Percentiles rank a stretch among this genome's conserved stretches.
Conservation (phyloP, 2,113 vertebrate species). For the Nansenia antarctica region DNA sequence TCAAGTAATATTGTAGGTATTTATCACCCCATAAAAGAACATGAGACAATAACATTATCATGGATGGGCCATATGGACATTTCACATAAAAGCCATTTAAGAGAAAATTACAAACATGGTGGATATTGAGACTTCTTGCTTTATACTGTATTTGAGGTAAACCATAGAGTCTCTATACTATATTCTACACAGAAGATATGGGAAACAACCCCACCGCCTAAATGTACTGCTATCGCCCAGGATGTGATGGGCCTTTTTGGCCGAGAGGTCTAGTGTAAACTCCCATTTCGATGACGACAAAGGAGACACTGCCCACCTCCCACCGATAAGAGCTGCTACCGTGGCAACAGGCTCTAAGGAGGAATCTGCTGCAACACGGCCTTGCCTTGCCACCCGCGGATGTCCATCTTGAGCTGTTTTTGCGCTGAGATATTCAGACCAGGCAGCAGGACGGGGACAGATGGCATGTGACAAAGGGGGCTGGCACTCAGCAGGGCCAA, state of each 20-base stretch:
- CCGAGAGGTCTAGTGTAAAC: not conserved
- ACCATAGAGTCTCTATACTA: not conserved
- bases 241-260: not conserved
- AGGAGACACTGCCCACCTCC: not conserved
- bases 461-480: not conserved
- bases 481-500: not conserved
- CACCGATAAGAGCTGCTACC: not conserved
- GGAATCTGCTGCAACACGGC: not conserved
- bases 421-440: not conserved
- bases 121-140: not conserved
- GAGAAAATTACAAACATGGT: not conserved
- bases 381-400: not conserved
- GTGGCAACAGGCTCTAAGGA: not conserved
- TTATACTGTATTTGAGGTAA: not conserved
- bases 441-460: not conserved
- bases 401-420: not conserved
- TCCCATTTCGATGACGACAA: not conserved
- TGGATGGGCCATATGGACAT: not conserved
- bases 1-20: not conserved
- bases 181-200: not conserved
- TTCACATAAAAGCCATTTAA: not conserved
- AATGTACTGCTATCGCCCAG: not conserved
- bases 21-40: not conserved
- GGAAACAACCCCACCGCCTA: not conserved
- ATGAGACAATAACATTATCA: not conserved